phyloP scores from a whole-genome alignment of 2,888 invertebrate genomes.

The Troglohyphantes excavatus region DNA sequence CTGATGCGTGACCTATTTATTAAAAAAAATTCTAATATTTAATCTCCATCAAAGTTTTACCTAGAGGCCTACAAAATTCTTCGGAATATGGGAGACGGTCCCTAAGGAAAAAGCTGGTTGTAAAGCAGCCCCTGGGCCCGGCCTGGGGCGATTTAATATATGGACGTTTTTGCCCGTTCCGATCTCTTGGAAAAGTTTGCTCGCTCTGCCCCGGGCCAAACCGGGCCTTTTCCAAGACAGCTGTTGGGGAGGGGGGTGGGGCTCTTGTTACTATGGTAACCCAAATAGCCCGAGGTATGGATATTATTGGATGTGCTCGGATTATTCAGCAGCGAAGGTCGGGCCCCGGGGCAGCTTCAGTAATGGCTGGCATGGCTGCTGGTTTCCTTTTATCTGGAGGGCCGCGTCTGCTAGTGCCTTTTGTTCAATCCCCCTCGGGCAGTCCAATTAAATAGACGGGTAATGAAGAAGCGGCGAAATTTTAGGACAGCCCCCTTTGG shows the following conservation, averaged over 20 bases:
- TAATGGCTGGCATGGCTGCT: conserved; percentile 78
- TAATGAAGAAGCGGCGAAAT: conserved; percentile 70
- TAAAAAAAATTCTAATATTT: too few relatives aligned
- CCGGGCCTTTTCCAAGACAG: conserved; percentile 71
- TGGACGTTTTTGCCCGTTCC: conserved; percentile 73
- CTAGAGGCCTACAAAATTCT: conserved; percentile 1
- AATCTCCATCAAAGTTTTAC: background rate
- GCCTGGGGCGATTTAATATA: conserved; percentile 74
- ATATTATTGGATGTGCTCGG: conserved; percentile 78
- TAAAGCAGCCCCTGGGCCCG: conserved; percentile 49
- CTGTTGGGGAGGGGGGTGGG: conserved; percentile 72
- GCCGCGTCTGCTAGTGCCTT: conserved; percentile 75
- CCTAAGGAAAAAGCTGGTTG: conserved; percentile 63
- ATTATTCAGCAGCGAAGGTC: conserved; percentile 73
- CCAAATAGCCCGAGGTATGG: conserved; percentile 66
- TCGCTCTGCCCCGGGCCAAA: conserved; percentile 64
- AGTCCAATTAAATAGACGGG: conserved; percentile 69
- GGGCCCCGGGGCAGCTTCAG: conserved; percentile 45
- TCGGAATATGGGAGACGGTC: conserved; percentile 20
- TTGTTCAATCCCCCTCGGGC: conserved; percentile 59
- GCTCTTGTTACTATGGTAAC: conserved; percentile 75
- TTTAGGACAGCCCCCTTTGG: conserved; percentile 60
- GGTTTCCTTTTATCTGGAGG: conserved; percentile 76
- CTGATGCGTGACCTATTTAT: too few relatives aligned
- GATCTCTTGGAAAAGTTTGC: conserved; percentile 75